A percentile compares a stretch with the other conserved stretches of the same genome.
Conservation (phyloP, 2,888 invertebrate genomes). For the Nomada goodeniana region DNA sequence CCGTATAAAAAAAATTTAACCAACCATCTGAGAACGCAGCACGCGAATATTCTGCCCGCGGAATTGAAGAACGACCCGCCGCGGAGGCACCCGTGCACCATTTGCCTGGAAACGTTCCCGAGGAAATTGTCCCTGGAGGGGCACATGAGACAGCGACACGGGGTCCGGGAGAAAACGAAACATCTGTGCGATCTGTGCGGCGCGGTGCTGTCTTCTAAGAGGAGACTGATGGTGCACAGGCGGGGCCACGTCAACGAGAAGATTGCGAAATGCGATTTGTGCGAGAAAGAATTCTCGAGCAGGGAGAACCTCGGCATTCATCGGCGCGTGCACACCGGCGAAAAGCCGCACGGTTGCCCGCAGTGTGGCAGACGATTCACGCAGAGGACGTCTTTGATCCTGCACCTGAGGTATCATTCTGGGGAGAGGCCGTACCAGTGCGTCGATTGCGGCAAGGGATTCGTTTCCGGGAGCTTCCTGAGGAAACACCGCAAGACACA, state of each 20-base stretch:
- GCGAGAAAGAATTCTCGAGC: slow-evolving; percentile 75
- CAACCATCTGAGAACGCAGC: slow-evolving; percentile 74
- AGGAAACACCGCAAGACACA: slow-evolving; percentile 77
- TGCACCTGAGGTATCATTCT: slow-evolving; percentile 79
- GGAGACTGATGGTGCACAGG: slow-evolving; percentile 71
- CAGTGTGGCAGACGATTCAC: slow-evolving; percentile 80
- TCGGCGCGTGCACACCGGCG: slow-evolving; percentile 78
- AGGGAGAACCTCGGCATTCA: slow-evolving; percentile 76
- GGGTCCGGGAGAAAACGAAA: slow-evolving; percentile 58
- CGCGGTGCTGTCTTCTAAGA: slow-evolving; percentile 70
- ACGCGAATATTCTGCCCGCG: slow-evolving; percentile 44
- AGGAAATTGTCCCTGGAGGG: slow-evolving; percentile 67
- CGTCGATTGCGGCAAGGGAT: slow-evolving; percentile 75
- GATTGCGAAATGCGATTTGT: slow-evolving; percentile 73
- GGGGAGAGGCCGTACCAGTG: slow-evolving; percentile 80
- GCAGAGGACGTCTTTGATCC: slow-evolving; percentile 78
- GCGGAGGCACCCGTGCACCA: slow-evolving; percentile 68
- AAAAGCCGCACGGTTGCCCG: slow-evolving; percentile 78
- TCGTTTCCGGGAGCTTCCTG: slow-evolving; percentile 77
- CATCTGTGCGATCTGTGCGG: slow-evolving; percentile 80
- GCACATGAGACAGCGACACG: slow-evolving; percentile 75
- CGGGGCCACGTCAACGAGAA: slow-evolving; percentile 74
- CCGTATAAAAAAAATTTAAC: slow-evolving; percentile 78
- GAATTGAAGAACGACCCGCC: not conserved
- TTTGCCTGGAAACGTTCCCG: slow-evolving; percentile 73